Conservation (phyloP, 2,888 invertebrate genomes). For the Cerastoderma edule region DNA sequence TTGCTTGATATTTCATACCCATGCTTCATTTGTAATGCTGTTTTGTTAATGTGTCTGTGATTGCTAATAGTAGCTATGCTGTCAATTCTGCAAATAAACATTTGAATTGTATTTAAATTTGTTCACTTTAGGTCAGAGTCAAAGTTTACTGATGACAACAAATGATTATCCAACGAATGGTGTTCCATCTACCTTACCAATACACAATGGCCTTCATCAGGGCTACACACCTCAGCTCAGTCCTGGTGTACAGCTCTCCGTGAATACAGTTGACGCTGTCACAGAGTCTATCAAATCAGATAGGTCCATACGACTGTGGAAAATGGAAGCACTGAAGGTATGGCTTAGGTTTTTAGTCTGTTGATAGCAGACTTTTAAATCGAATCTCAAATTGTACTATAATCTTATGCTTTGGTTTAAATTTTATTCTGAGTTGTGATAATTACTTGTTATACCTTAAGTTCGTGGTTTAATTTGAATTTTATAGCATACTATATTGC, state of each 20-base stretch:
- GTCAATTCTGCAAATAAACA: too few relatives aligned
- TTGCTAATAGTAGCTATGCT: too few relatives aligned
- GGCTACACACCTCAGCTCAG: slow-evolving; percentile 29
- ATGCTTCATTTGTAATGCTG: too few relatives aligned
- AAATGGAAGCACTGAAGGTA: slow-evolving; percentile 79
- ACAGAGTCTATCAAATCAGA: slow-evolving; percentile 78
- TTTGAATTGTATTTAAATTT: too few relatives aligned
- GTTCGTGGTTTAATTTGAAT: too few relatives aligned
- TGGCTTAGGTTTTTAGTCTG: not conserved
- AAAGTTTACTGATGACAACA: slow-evolving; percentile 41
- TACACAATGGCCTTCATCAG: slow-evolving; percentile 30
- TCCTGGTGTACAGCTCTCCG: slow-evolving; percentile 61
- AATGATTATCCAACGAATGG: slow-evolving; percentile 26
- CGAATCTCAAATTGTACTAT: not conserved
- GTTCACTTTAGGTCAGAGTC: slow-evolving; percentile 31
- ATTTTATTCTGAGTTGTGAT: too few relatives aligned
- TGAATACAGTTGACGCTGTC: slow-evolving; percentile 69
- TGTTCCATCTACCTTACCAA: slow-evolving; percentile 12
- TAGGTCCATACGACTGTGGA: slow-evolving; percentile 77
- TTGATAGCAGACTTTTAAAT: not conserved
- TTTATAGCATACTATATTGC: too few relatives aligned
- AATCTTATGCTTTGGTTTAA: too few relatives aligned
- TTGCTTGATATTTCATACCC: too few relatives aligned
- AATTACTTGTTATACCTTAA: too few relatives aligned
- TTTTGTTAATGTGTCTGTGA: too few relatives aligned